Evolutionary conservation across 1,140 invertebrate species (phyloP).

Genomic region (Wasmannia auropunctata): DNA sequence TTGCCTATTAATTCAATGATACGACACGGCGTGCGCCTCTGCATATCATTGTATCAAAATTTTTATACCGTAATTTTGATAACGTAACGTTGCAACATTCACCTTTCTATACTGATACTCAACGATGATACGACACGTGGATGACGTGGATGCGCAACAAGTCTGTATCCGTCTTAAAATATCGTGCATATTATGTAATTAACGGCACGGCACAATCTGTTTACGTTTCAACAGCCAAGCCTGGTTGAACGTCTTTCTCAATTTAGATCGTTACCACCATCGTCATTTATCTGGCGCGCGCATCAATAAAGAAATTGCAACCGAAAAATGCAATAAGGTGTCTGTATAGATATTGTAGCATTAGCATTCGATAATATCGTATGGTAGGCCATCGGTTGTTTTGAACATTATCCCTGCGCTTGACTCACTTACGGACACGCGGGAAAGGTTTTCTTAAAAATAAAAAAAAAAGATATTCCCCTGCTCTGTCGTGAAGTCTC

Average conservation of each 20-base stretch:
- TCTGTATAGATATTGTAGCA: constrained; percentile 42
- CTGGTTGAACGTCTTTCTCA: neutral
- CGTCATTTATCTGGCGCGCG: constrained; percentile 47
- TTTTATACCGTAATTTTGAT: too few species aligned
- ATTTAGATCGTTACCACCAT: constrained; percentile 32
- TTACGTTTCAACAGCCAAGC: neutral
- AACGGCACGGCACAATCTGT: neutral
- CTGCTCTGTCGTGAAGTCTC: constrained; percentile 9
- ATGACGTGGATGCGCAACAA: too few species aligned
- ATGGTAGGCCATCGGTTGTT: constrained; percentile 13
- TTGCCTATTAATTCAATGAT: too few species aligned
- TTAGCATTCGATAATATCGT: constrained; percentile 63
- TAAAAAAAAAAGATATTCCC: constrained; percentile 35
- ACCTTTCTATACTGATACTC: too few species aligned
- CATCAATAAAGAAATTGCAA: constrained; percentile 67
- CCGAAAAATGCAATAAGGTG: constrained; percentile 49
- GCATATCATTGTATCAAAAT: too few species aligned
- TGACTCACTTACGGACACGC: neutral
- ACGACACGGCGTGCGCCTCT: too few species aligned
- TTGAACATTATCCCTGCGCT: neutral
- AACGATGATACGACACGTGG: too few species aligned
- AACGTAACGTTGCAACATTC: too few species aligned
- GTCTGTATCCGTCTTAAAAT: too few species aligned
- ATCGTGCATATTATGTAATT: constrained; percentile 16
- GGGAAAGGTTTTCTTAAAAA: constrained; percentile 38